Percentiles rank a stretch among this genome's conserved stretches.
Conservation (phyloP, 2,797 vertebrate genomes). For the Cossypha dichroa region DNA sequence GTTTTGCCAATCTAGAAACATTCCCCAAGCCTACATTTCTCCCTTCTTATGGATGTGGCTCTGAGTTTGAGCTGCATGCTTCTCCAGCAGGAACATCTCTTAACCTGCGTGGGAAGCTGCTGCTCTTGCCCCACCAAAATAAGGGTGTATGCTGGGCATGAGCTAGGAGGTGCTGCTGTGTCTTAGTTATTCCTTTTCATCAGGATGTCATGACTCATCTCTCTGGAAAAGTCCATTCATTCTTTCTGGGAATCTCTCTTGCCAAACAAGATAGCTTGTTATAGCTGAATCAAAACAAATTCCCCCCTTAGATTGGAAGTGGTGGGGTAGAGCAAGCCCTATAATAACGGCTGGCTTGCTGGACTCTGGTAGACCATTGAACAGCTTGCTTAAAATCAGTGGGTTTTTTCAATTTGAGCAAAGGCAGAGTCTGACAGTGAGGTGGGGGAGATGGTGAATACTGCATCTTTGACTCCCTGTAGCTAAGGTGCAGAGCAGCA, state of each 20-base stretch:
- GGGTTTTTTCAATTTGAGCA: neutral
- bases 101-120: neutral
- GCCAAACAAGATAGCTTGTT: conserved; percentile 10
- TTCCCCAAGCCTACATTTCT: neutral
- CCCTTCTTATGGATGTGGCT: neutral
- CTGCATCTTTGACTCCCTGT: neutral
- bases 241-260: conserved; percentile 55
- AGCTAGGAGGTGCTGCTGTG: conserved; percentile 46
- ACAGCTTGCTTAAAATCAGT: neutral
- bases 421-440: neutral
- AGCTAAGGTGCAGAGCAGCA: neutral
- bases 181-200: conserved; percentile 47
- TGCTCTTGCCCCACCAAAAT: neutral
- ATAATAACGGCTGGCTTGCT: neutral
- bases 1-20: neutral
- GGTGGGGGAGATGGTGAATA: neutral
- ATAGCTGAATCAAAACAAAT: neutral
- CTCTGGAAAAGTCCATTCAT: conserved; percentile 64
- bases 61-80: neutral
- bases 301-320: neutral
- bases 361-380: neutral
- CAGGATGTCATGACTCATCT: conserved; percentile 59
- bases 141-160: conserved; percentile 42
- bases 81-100: neutral
- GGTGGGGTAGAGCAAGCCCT: neutral